Evolutionary conservation across 2,113 vertebrate species (phyloP).

Genomic region (Kryptolebias marmoratus): DNA sequence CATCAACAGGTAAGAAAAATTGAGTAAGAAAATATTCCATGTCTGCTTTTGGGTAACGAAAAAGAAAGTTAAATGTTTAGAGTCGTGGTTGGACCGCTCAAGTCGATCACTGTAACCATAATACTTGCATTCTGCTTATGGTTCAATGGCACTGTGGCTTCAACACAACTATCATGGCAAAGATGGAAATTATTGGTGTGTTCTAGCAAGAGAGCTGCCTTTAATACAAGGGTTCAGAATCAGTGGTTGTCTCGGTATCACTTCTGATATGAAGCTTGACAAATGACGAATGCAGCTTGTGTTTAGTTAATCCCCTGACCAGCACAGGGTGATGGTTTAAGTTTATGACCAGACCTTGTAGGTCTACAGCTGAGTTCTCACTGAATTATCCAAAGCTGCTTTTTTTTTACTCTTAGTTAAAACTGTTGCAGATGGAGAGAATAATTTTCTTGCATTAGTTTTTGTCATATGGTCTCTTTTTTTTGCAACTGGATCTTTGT

Average conservation of each 20-base stretch:
- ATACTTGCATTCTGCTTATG: neutral
- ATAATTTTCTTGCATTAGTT: neutral
- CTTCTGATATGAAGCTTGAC: neutral
- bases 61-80: neutral
- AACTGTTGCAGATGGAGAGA: constrained; percentile 20
- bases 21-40: neutral
- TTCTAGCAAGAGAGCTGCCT: constrained; percentile 1
- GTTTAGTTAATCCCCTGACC: constrained; percentile 50
- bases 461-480: no score
- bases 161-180: neutral
- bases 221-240: neutral
- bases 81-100: neutral
- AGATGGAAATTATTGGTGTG: neutral
- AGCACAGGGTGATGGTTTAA: constrained; percentile 40
- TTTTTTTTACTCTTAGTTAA: constrained; percentile 1
- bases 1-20: neutral
- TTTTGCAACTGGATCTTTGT: no score
- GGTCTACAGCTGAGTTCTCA: constrained; percentile 34
- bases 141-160: neutral
- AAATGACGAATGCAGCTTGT: constrained; percentile 10
- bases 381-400: constrained; percentile 7
- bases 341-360: constrained; percentile 42
- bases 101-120: neutral
- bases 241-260: neutral
- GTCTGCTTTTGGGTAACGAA: constrained; percentile 23